phyloP scores from a whole-genome alignment of 2,797 vertebrate species.

The Danio choprae region DNA sequence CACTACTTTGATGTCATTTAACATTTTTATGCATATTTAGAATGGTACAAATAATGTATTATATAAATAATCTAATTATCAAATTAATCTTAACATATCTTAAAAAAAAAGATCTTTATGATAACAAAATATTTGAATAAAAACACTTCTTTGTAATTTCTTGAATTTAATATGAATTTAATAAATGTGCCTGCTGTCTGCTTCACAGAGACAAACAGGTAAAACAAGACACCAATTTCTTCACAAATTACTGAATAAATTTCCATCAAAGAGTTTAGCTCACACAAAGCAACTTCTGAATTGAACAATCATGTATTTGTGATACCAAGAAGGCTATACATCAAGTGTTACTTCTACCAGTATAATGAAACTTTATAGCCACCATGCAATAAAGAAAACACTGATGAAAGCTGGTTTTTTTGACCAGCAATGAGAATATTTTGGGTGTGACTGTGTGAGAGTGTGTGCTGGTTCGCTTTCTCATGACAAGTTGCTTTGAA shows the following conservation, averaged over 20 bases:
- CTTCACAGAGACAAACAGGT: not conserved
- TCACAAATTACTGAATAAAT: not conserved
- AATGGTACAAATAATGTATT: too few species aligned
- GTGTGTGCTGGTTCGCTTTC: constrained; percentile 25
- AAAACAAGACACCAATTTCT: constrained; percentile 1
- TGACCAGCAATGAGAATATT: constrained; percentile 40
- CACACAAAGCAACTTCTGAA: constrained; percentile 24
- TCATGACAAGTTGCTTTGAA: constrained; percentile 56
- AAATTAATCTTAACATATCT: too few species aligned
- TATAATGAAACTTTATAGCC: constrained; percentile 36
- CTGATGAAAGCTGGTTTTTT: constrained; percentile 26
- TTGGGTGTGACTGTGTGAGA: not conserved
- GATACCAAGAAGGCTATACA: not conserved
- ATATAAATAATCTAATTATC: too few species aligned
- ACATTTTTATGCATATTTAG: too few species aligned
- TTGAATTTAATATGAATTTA: too few species aligned
- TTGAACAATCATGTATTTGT: not conserved
- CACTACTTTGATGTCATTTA: too few species aligned
- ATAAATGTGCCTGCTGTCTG: too few species aligned
- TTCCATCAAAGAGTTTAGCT: constrained; percentile 2
- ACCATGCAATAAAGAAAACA: constrained; percentile 37
- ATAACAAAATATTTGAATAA: too few species aligned
- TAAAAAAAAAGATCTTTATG: too few species aligned
- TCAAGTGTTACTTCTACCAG: constrained; percentile 1
- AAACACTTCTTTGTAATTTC: too few species aligned